Evolutionary conservation across 2,888 invertebrate genomes (phyloP), one percentile per base, ranked within the genome.

Genomic region (Brachyptera risi): DNA sequence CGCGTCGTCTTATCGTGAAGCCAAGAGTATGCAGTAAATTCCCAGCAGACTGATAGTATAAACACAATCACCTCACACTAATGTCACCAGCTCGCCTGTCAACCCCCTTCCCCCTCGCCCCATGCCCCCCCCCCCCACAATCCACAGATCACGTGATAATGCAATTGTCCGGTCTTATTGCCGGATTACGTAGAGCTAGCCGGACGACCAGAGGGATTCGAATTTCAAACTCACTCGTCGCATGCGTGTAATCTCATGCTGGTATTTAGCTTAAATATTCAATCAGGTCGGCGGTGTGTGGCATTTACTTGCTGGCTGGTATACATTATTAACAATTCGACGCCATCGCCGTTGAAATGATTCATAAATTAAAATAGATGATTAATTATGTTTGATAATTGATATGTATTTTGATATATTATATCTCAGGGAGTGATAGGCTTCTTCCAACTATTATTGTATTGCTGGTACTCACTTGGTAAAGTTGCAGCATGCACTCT

Each of bases 91-190:
- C 50, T 9, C 27, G 50, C 31, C 50, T 27, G 27, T 51, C 50
- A 17, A 13, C 13, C n/a, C n/a, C n/a, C n/a, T n/a, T n/a, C n/a
- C n/a, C n/a, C n/a, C n/a, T n/a, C n/a, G n/a, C n/a, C n/a, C n/a
- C n/a, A n/a, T n/a, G n/a, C n/a, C n/a, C n/a, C n/a, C n/a, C n/a
- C n/a, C n/a, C n/a, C n/a, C n/a, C n/a, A n/a, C n/a, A n/a, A n/a
- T n/a, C n/a, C n/a, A n/a, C n/a, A n/a, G n/a, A n/a, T n/a, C 50
- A 51, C 27, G 21, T 49, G 26, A 27, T 27, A 51, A 51, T 26
- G 50, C 50, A 51, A 51, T 51, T 51, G 50, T 51, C 27, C 50
- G 31, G 7, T 26, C 50, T 23, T 27, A 51, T 51, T 51, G 31
- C 17, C n/a, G 50, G 49, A 49, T 27, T 27, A 51, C 24, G 27